Evolutionary conservation across 2,113 vertebrate genomes (phyloP).

Genomic region (Xenotilapia longispinis): DNA sequence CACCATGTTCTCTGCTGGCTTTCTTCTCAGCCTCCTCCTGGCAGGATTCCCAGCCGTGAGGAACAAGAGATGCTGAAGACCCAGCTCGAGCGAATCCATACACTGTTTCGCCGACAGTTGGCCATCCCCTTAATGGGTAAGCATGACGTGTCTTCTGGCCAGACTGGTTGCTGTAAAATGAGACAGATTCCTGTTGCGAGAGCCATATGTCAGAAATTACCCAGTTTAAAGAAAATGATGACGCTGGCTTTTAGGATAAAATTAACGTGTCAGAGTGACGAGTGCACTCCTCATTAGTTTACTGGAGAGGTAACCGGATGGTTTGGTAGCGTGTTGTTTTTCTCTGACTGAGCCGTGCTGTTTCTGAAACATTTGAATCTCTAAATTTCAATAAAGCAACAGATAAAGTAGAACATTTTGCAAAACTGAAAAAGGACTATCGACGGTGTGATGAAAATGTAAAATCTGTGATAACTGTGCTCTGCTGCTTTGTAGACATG

Average conservation of each 20-base stretch:
- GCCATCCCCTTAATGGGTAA: slow-evolving; percentile 88
- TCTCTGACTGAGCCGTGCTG: neutral
- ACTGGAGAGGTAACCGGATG: neutral
- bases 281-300: neutral
- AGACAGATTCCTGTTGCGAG: neutral
- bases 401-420: neutral
- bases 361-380: neutral
- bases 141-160: slow-evolving; percentile 21
- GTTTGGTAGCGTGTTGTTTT: neutral
- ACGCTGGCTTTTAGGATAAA: neutral
- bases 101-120: slow-evolving; percentile 89
- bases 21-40: slow-evolving; percentile 80
- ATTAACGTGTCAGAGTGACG: neutral
- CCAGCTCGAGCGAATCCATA: slow-evolving; percentile 88
- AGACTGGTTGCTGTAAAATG: neutral
- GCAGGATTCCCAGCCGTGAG: slow-evolving; percentile 78
- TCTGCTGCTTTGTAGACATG: slow-evolving; percentile 78
- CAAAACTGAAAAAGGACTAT: neutral
- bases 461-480: neutral
- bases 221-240: neutral
- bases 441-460: neutral
- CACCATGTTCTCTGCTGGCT: slow-evolving; percentile 34
- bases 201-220: neutral
- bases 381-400: neutral
- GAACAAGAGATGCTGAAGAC: slow-evolving; percentile 82